phyloP scores from a whole-genome alignment of 2,797 vertebrate genomes.

The Dermochelys coriacea region DNA sequence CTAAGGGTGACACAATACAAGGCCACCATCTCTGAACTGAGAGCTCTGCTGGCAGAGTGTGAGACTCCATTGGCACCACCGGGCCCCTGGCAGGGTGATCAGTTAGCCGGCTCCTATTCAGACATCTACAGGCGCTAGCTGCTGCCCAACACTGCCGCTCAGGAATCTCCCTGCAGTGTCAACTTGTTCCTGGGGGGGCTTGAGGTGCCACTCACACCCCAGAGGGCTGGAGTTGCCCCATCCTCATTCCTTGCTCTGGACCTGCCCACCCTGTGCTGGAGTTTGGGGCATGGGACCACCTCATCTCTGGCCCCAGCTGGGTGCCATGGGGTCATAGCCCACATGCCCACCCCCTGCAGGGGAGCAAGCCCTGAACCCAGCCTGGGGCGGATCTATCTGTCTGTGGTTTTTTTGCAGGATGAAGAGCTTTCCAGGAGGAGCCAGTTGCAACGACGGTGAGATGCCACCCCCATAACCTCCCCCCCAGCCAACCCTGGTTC shows the following conservation, averaged over 20 bases:
- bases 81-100: neutral
- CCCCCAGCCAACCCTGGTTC: neutral
- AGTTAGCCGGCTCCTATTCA: neutral
- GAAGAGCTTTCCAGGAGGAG: constrained; percentile 55
- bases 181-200: rapidly evolving
- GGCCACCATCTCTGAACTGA: neutral
- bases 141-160: neutral
- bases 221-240: neutral
- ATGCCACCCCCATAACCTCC: neutral
- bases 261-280: neutral
- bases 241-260: neutral
- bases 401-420: constrained; percentile 61
- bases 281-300: too few species aligned
- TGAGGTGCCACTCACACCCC: neutral
- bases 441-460: constrained; percentile 80
- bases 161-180: neutral
- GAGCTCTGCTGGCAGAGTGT: neutral
- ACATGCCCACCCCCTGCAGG: neutral
- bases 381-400: neutral
- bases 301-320: neutral
- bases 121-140: neutral
- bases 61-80: neutral
- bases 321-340: neutral
- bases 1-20: too few species aligned
- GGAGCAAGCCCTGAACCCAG: neutral